phyloP scores from a whole-genome alignment of 2,888 invertebrate species.

The Therioaphis trifolii region DNA sequence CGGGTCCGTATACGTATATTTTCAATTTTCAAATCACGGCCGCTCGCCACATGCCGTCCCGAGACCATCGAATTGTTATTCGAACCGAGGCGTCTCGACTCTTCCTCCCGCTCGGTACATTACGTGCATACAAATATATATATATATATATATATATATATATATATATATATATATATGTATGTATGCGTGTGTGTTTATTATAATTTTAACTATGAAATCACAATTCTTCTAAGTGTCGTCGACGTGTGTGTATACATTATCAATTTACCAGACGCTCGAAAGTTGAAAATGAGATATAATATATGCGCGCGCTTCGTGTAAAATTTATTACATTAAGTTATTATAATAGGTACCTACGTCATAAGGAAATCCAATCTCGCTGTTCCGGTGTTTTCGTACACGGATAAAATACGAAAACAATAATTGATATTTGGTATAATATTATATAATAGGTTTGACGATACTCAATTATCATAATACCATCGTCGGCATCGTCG shows the following conservation, averaged over 20 bases:
- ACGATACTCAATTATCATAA: not conserved
- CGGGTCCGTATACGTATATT: not conserved
- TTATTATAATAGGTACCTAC: not conserved
- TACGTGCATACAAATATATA: not conserved
- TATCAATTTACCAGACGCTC: not conserved
- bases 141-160: too few relatives aligned
- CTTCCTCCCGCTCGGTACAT: not conserved
- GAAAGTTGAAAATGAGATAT: not conserved
- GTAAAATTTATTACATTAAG: not conserved
- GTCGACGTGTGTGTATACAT: too few relatives aligned
- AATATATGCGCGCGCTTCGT: not conserved
- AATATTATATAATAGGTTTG: too few relatives aligned
- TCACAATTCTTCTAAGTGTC: not conserved
- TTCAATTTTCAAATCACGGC: constrained; percentile 44
- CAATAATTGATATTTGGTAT: not conserved
- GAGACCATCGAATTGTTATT: constrained; percentile 47
- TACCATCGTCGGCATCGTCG: too few relatives aligned
- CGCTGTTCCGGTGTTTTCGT: constrained; percentile 28
- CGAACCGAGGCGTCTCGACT: not conserved
- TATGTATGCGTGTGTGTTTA: too few relatives aligned
- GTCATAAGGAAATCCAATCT: constrained; percentile 19
- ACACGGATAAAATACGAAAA: constrained; percentile 37
- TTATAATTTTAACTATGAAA: constrained; percentile 19
- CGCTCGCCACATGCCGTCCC: constrained; percentile 51
- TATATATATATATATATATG: too few relatives aligned